These are phyloP conservation scores for Staurois parvus DNA, from an alignment of 2,797 vertebrate genomes.

Conservation along the genomic window DNA sequence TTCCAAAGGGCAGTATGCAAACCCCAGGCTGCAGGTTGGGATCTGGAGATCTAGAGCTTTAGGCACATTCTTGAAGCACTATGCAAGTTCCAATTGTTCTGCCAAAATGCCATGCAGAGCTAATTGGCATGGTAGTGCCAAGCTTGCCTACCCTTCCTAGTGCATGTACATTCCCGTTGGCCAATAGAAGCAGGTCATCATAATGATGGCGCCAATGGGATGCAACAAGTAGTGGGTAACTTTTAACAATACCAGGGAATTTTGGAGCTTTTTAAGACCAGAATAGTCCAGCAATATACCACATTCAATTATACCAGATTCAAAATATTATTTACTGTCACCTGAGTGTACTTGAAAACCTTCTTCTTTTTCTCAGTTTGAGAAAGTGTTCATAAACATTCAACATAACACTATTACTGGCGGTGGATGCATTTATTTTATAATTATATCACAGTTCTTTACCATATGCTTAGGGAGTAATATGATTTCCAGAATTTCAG, in stretches of 20 bases:
- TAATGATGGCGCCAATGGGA: neutral
- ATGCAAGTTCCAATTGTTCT: too few species aligned
- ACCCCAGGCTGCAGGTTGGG: too few species aligned
- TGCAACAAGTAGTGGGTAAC: neutral
- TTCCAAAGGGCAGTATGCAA: too few species aligned
- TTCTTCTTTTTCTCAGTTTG: neutral
- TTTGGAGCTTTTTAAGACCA: neutral
- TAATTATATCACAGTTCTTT: neutral
- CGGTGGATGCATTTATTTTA: conserved; percentile 9
- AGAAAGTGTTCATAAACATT: neutral
- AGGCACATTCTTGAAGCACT: too few species aligned
- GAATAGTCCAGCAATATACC: neutral
- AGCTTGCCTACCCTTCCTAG: too few species aligned
- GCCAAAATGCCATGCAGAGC: too few species aligned
- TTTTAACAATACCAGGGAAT: neutral
- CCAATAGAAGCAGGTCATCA: neutral
- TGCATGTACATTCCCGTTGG: neutral
- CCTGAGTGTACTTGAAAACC: neutral
- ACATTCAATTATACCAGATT: neutral
- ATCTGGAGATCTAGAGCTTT: too few species aligned
- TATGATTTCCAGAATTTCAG: conserved; percentile 18
- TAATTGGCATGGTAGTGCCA: too few species aligned
- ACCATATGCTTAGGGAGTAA: conserved; percentile 6
- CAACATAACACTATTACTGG: neutral
- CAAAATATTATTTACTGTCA: neutral